Percentiles rank a stretch among this genome's conserved stretches.
Conservation (phyloP, 92 coral and sea anemone species). For the Phymanthus crucifer region DNA sequence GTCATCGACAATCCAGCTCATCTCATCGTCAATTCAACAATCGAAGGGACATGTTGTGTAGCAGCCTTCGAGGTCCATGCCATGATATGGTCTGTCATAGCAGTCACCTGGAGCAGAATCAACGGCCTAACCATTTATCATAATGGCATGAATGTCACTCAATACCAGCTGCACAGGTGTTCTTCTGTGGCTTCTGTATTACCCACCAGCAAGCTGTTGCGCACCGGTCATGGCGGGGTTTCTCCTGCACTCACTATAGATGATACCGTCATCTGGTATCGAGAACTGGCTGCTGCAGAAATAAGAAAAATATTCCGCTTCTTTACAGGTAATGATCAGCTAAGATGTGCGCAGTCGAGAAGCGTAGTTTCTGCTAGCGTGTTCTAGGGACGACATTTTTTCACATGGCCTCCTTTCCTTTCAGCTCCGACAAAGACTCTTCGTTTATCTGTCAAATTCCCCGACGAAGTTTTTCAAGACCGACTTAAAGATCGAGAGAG, state of each 20-base stretch:
- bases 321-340: conserved; percentile 17
- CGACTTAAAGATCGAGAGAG: conserved; percentile 21
- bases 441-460: conserved; percentile 23
- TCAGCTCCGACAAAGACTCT: conserved; percentile 38
- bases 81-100: conserved; percentile 24
- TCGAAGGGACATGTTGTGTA: conserved; percentile 7
- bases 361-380: too few species aligned
- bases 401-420: too few species aligned
- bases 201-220: conserved; percentile 4
- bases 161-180: conserved; percentile 13
- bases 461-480: conserved; percentile 8
- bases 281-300: background rate
- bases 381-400: background rate
- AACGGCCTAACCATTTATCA: conserved; percentile 24
- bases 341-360: background rate
- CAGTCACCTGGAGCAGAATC: conserved; percentile 10
- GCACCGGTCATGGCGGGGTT: conserved; percentile 13
- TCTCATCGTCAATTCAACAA: conserved; percentile 20
- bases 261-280: conserved; percentile 14
- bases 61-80: conserved; percentile 23
- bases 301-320: conserved; percentile 9
- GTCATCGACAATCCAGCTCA: conserved; percentile 18
- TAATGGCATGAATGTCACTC: conserved; percentile 22
- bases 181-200: conserved; percentile 7
- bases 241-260: conserved; percentile 14